Percentiles rank a stretch among this genome's conserved stretches.
phyloP scores from a whole-genome alignment of 92 coral and sea anemone species.

The Umimayanthus kanabou region DNA sequence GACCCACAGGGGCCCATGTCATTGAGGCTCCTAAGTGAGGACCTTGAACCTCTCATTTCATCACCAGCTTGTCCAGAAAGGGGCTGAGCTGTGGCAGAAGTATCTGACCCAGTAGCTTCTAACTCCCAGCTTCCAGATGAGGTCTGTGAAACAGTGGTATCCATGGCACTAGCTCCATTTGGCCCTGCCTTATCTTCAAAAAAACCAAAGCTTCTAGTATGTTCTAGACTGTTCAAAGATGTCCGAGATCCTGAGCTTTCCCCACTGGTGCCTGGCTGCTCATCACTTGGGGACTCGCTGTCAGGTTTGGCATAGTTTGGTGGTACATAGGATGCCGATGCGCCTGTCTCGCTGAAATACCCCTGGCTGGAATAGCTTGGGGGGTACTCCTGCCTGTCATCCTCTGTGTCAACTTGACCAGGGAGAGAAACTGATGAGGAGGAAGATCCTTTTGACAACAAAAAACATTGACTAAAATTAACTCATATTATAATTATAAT shows the following conservation, averaged over 20 bases:
- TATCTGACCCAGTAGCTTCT: neutral
- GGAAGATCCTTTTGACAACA: conserved; percentile 48
- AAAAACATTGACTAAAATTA: neutral
- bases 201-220: neutral
- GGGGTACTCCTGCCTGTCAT: conserved; percentile 24
- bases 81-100: neutral
- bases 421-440: conserved; percentile 79
- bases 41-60: conserved; percentile 23
- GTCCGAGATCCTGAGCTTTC: conserved; percentile 17
- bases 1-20: neutral
- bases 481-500: too few relatives aligned
- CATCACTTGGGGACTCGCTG: conserved; percentile 2
- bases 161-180: conserved; percentile 18
- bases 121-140: conserved; percentile 29
- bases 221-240: conserved; percentile 20
- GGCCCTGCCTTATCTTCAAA: conserved; percentile 3
- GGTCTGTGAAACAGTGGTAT: conserved; percentile 31
- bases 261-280: conserved; percentile 16
- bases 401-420: conserved; percentile 70
- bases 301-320: conserved; percentile 8
- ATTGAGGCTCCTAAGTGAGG: neutral
- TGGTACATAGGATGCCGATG: neutral
- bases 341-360: conserved; percentile 26
- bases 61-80: neutral
- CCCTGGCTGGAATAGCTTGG: conserved; percentile 32